Conservation (phyloP, 2,888 invertebrate species). For the Drosophila testacea region DNA sequence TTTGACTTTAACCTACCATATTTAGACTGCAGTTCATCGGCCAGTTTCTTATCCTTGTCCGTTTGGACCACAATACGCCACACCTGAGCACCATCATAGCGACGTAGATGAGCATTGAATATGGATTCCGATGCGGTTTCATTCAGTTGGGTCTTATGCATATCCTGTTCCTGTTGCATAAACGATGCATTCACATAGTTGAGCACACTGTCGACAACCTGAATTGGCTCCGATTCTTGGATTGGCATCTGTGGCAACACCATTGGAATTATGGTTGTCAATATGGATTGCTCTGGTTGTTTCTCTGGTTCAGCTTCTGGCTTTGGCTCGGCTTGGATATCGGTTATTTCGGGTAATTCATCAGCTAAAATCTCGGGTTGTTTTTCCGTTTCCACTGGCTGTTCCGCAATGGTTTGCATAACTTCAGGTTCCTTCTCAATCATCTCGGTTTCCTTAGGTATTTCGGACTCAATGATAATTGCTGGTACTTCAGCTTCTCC, state of each 20-base stretch:
- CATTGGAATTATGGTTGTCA: conserved; percentile 78
- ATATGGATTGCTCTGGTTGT: conserved; percentile 54
- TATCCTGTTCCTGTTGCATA: conserved; percentile 51
- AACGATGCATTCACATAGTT: conserved; percentile 82
- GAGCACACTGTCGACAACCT: conserved; percentile 77
- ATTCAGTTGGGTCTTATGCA: conserved; percentile 34
- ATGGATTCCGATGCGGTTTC: conserved; percentile 22
- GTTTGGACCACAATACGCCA: conserved; percentile 89
- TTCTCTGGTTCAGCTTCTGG: conserved; percentile 3
- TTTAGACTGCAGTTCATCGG: conserved; percentile 86
- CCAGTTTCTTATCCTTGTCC: conserved; percentile 86
- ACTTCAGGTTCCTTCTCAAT: conserved; percentile 6
- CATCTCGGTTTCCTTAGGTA: neutral
- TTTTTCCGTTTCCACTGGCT: conserved; percentile 6
- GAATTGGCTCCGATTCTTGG: conserved; percentile 30
- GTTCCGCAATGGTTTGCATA: neutral
- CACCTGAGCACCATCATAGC: conserved; percentile 91
- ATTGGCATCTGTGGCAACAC: conserved; percentile 27
- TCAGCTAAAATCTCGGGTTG: conserved; percentile 24
- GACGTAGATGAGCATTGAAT: conserved; percentile 85
- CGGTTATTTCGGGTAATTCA: neutral
- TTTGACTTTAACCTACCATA: conserved; percentile 86
- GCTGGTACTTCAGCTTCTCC: conserved; percentile 4
- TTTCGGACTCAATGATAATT: neutral
- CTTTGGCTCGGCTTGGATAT: neutral